Base-by-base conservation (phyloP, 2,888 invertebrate species). In the Eupithecia centaureata region DNA sequence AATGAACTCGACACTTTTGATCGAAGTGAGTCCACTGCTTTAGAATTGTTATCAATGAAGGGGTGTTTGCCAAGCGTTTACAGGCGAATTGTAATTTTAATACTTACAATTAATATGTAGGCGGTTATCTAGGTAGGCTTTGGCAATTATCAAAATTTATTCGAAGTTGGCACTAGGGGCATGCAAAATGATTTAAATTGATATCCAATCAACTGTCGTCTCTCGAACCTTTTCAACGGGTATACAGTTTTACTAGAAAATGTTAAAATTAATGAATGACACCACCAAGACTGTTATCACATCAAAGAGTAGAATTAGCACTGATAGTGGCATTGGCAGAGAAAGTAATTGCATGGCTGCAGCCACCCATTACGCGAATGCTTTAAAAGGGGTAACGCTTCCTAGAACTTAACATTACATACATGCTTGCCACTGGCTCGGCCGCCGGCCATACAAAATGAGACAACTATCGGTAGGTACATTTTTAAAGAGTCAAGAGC, bases 391-490 rank as follows among this genome's bases (percentile, higher is more conserved):
- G 84, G 84, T 83, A 82, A 73, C 77, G 86, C 84, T 90, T 88
- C 89, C 89, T 86, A 79, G 78, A 80, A 77, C 83, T 70, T 77
- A 87, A 83, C 87, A 92, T 85, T 88, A 87, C 88, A 85, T 87
- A 82, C 82, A 82, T 86, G 86, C 81, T 83, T 82, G 86, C 86
- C 82, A 86, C 82, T 30, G 54, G 54, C 28, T 12, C 83, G 86
- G 85, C 82, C 85, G 82, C 80, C 83, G 85, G 82, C 82, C 78
- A 82, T 79, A 79, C 89, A 92, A 85, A 85, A 93, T 93, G 93
- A 90, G 88, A 88, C 90, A 87, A 81, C 83, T 89, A 88, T 88
- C 90, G 93, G 93, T 93, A 90, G 91, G 93, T 92, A 70, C 61
- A 15, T 58, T 52, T 7, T 52, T 52, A 10, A 52, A 52, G 22